Conservation (phyloP, 2,797 vertebrate species). For the Pseudotriccus pelzelni region DNA sequence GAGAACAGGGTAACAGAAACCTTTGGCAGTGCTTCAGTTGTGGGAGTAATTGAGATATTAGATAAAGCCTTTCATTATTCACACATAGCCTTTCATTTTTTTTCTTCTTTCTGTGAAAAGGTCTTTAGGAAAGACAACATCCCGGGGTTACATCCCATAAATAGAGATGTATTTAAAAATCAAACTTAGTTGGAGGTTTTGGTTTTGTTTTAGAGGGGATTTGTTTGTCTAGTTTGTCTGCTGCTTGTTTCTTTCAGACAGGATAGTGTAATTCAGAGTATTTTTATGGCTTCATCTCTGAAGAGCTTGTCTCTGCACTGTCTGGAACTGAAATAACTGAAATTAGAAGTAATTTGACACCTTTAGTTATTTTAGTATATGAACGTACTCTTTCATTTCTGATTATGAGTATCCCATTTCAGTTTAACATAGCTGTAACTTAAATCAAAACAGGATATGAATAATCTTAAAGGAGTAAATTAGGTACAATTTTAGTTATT, state of each 20-base stretch:
- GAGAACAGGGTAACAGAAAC: background rate
- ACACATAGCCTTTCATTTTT: accelerated
- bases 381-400: constrained; percentile 59
- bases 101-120: background rate
- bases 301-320: constrained; percentile 27
- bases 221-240: constrained; percentile 31
- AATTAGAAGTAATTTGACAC: constrained; percentile 57
- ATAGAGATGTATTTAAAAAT: constrained; percentile 43
- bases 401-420: constrained; percentile 61
- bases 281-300: constrained; percentile 28
- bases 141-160: background rate
- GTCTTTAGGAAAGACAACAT: constrained; percentile 38
- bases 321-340: constrained; percentile 53
- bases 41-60: constrained; percentile 24
- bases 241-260: constrained; percentile 25
- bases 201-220: background rate
- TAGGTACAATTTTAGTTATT: constrained; percentile 31
- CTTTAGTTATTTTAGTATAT: constrained; percentile 49
- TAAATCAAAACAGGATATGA: constrained; percentile 66
- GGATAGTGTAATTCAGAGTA: background rate
- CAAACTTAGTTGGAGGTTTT: constrained; percentile 22
- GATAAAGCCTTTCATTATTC: constrained; percentile 49
- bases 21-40: constrained; percentile 47
- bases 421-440: constrained; percentile 50
- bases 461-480: constrained; percentile 50